These are phyloP conservation scores for Plagiodera versicolora DNA, from an alignment of 2,888 invertebrate genomes.

Conservation along the genomic window DNA sequence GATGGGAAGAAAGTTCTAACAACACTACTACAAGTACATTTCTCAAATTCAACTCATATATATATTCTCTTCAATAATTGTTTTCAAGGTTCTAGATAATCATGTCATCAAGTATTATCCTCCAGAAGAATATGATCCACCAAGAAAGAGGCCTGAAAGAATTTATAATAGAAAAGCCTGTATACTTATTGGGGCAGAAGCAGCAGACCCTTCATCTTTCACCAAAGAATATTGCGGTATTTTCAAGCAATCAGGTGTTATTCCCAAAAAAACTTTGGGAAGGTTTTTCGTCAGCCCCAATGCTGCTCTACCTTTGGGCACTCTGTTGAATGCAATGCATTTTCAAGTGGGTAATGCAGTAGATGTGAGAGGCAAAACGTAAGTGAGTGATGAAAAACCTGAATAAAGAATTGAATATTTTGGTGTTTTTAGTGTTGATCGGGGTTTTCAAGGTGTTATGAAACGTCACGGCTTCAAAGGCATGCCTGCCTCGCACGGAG, in stretches of 20 bases:
- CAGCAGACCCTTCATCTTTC: constrained; percentile 77
- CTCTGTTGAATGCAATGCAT: constrained; percentile 82
- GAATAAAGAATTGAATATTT: too few species aligned
- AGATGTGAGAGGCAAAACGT: constrained; percentile 92
- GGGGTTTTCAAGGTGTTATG: constrained; percentile 98
- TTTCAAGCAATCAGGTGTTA: constrained; percentile 85
- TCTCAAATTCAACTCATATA: constrained; percentile 6
- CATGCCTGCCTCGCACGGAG: constrained; percentile 90
- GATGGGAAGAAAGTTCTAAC: constrained; percentile 76
- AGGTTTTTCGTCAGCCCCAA: constrained; percentile 84
- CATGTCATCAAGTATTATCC: constrained; percentile 91
- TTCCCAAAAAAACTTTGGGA: constrained; percentile 81
- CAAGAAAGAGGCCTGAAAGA: constrained; percentile 55
- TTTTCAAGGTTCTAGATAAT: constrained; percentile 80
- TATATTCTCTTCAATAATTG: constrained; percentile 46
- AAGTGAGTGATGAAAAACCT: too few species aligned
- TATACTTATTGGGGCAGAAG: constrained; percentile 84
- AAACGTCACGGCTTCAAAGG: constrained; percentile 95
- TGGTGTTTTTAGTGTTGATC: constrained; percentile 68
- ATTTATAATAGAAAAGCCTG: constrained; percentile 63
- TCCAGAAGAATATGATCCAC: constrained; percentile 74
- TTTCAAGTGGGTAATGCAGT: constrained; percentile 89
- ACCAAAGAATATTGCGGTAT: constrained; percentile 89
- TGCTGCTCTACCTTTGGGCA: constrained; percentile 85
- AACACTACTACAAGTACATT: constrained; percentile 82